phyloP scores from a whole-genome alignment of 2,797 vertebrate genomes.

The Lutjanus campechanus region DNA sequence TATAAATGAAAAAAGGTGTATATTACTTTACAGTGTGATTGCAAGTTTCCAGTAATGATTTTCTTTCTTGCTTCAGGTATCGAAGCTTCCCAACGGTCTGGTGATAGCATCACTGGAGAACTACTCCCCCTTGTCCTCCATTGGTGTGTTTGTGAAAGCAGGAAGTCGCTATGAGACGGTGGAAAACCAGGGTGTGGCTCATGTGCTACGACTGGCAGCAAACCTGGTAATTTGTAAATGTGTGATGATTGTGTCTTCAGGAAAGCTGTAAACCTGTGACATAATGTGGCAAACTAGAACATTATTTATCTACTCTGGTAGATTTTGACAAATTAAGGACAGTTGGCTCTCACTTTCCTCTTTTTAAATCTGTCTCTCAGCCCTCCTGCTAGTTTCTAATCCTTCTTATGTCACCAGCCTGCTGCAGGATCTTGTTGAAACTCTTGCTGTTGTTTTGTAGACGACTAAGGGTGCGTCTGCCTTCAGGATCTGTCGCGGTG shows the following conservation, averaged over 20 bases:
- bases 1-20: background rate
- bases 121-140: constrained; percentile 89
- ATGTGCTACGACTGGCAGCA: constrained; percentile 91
- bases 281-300: background rate
- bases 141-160: constrained; percentile 93
- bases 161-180: constrained; percentile 91
- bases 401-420: background rate
- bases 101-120: constrained; percentile 94
- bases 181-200: constrained; percentile 89
- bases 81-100: constrained; percentile 93
- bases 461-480: constrained; percentile 93
- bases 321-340: background rate
- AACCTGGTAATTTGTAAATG: constrained; percentile 87
- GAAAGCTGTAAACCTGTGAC: too few relatives aligned
- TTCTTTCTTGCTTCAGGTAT: constrained; percentile 69
- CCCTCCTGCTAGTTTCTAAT: background rate
- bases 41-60: background rate
- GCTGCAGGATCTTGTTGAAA: background rate
- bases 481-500: constrained; percentile 91
- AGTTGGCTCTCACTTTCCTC: background rate
- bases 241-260: too few relatives aligned
- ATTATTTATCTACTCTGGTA: background rate
- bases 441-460: constrained; percentile 73
- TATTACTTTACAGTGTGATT: background rate
- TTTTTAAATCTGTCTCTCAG: background rate